Evolutionary conservation across 2,888 invertebrate species (phyloP).

Genomic region (Clusia tigrina): DNA sequence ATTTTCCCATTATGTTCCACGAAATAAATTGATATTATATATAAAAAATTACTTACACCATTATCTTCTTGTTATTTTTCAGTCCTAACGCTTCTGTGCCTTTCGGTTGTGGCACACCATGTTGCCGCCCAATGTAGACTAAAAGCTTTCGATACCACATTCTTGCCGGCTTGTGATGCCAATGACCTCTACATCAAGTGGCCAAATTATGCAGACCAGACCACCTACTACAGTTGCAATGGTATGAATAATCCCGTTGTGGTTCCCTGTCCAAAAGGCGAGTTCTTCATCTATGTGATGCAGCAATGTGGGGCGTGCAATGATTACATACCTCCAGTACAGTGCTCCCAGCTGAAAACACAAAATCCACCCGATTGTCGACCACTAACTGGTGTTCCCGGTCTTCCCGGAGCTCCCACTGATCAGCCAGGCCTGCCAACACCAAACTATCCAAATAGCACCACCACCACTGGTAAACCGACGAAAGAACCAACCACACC

Average conservation of each 20-base stretch:
- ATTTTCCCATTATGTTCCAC: too few relatives aligned
- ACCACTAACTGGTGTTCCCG: neutral
- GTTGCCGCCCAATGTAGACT: constrained; percentile 7
- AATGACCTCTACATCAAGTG: constrained; percentile 28
- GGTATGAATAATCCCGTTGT: constrained; percentile 2
- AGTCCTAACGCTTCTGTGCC: constrained; percentile 44
- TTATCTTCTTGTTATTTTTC: too few relatives aligned
- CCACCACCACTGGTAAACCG: constrained; percentile 3
- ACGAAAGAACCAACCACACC: constrained; percentile 9
- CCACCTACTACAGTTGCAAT: constrained; percentile 41
- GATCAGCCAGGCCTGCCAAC: constrained; percentile 7
- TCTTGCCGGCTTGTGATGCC: constrained; percentile 38
- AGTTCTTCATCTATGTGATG: constrained; percentile 45
- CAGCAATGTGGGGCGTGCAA: constrained; percentile 47
- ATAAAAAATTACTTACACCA: too few relatives aligned
- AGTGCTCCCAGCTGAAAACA: constrained; percentile 36
- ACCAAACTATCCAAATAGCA: constrained; percentile 18
- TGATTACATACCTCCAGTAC: constrained; percentile 43
- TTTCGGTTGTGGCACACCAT: constrained; percentile 31
- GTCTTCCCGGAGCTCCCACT: neutral
- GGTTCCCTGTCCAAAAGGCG: constrained; percentile 33
- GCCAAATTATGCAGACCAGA: constrained; percentile 43
- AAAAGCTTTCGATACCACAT: constrained; percentile 7
- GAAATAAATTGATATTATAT: too few relatives aligned
- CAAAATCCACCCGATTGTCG: constrained; percentile 18